phyloP scores from a whole-genome alignment of 1,140 invertebrate genomes.

The Colletes gigas region DNA sequence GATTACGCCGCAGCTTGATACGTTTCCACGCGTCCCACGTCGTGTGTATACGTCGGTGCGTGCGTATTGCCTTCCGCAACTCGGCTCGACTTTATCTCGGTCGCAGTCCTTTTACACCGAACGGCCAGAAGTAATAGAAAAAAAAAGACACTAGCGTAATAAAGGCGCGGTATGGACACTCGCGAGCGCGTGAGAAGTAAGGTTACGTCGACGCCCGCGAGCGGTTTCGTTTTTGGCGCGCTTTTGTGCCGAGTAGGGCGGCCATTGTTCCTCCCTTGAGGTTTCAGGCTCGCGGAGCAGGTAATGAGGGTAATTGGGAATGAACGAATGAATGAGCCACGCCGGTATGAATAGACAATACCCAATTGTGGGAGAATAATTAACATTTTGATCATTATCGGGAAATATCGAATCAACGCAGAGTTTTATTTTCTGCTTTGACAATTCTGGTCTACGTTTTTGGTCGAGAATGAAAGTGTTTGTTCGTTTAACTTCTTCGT shows the following conservation, averaged over 20 bases:
- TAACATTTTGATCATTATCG: neutral
- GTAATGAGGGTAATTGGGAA: conserved; percentile 30
- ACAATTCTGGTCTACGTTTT: no score
- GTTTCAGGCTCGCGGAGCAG: neutral
- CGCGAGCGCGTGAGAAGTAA: neutral
- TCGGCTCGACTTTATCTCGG: conserved; percentile 2
- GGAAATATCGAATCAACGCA: neutral
- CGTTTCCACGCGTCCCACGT: conserved; percentile 27
- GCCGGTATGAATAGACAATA: neutral
- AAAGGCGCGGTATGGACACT: neutral
- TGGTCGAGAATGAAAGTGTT: no score
- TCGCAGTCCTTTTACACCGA: neutral
- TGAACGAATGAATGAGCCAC: conserved; percentile 3
- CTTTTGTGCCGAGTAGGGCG: neutral
- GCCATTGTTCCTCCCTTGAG: conserved; percentile 16
- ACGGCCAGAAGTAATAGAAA: neutral
- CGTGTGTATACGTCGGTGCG: neutral
- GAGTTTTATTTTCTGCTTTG: neutral
- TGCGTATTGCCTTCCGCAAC: neutral
- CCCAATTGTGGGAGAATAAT: neutral
- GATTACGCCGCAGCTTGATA: conserved; percentile 37
- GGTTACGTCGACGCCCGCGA: neutral
- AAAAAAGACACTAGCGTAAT: neutral
- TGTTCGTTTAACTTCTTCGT: no score
- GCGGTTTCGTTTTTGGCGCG: neutral